phyloP scores from a whole-genome alignment of 2,113 vertebrate genomes.

The Glaucidium brasilianum region DNA sequence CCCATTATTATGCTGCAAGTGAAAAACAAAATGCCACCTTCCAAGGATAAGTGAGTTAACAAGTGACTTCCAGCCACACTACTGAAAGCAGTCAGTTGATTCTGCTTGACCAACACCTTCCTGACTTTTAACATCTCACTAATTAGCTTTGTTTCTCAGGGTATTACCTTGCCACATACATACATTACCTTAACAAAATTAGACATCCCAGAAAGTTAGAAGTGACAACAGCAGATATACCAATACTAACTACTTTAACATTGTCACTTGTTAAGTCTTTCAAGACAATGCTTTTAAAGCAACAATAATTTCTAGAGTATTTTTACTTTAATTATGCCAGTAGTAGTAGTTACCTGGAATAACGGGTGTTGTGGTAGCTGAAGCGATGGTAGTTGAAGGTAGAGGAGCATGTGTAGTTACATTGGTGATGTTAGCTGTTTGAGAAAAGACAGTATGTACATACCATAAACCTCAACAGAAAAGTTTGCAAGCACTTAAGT shows the following conservation, averaged over 20 bases:
- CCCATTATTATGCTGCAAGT: neutral
- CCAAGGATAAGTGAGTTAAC: neutral
- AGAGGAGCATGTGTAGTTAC: neutral
- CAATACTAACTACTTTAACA: neutral
- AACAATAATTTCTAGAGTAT: neutral
- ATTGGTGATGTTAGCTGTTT: constrained; percentile 40
- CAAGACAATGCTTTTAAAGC: neutral
- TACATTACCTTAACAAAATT: neutral
- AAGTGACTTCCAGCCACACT: neutral
- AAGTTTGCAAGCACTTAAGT: neutral
- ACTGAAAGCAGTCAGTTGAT: neutral
- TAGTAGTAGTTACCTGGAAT: constrained; percentile 45
- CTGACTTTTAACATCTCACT: neutral
- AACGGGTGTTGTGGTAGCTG: neutral
- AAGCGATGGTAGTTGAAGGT: neutral
- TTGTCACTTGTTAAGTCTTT: neutral
- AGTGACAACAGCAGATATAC: neutral
- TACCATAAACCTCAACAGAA: neutral
- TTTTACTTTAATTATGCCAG: neutral
- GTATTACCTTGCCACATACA: neutral
- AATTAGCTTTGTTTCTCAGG: neutral
- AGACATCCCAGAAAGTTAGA: neutral
- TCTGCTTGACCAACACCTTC: neutral
- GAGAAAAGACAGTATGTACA: neutral
- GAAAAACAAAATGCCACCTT: neutral